phyloP scores from a whole-genome alignment of 2,113 vertebrate genomes.

The Chaenogobius annularis region DNA sequence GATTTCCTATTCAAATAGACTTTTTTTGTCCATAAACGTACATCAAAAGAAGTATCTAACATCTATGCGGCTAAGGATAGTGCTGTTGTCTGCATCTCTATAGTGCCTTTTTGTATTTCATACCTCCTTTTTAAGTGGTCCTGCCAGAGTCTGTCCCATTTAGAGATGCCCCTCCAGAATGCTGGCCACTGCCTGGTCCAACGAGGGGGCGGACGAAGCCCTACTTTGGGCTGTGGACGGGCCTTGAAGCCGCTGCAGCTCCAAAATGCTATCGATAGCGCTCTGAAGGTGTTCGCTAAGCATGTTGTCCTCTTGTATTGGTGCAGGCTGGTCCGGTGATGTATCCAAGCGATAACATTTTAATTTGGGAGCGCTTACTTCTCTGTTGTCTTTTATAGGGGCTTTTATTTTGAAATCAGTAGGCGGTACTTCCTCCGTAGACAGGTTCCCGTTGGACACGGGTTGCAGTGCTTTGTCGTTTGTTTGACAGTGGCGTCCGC shows the following conservation, averaged over 20 bases:
- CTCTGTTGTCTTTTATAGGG: conserved; percentile 35
- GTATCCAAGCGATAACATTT: conserved; percentile 60
- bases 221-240: conserved; percentile 54
- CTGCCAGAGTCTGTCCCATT: conserved; percentile 21
- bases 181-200: conserved; percentile 78
- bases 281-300: conserved; percentile 82
- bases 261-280: conserved; percentile 83
- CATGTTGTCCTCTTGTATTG: conserved; percentile 72
- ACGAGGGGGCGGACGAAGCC: conserved; percentile 40
- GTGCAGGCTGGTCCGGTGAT: conserved; percentile 36
- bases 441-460: conserved; percentile 38
- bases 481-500: conserved; percentile 30
- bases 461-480: conserved; percentile 28
- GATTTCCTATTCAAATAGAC: conserved; percentile 68
- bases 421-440: conserved; percentile 29
- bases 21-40: conserved; percentile 61
- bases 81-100: conserved; percentile 66
- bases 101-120: conserved; percentile 50
- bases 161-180: conserved; percentile 74
- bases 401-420: conserved; percentile 33
- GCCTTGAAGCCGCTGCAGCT: conserved; percentile 80
- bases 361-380: conserved; percentile 58
- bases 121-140: conserved; percentile 27
- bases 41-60: conserved; percentile 72
- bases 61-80: conserved; percentile 60